phyloP scores from a whole-genome alignment of 2,797 vertebrate species.

The Pelobates cultripes region DNA sequence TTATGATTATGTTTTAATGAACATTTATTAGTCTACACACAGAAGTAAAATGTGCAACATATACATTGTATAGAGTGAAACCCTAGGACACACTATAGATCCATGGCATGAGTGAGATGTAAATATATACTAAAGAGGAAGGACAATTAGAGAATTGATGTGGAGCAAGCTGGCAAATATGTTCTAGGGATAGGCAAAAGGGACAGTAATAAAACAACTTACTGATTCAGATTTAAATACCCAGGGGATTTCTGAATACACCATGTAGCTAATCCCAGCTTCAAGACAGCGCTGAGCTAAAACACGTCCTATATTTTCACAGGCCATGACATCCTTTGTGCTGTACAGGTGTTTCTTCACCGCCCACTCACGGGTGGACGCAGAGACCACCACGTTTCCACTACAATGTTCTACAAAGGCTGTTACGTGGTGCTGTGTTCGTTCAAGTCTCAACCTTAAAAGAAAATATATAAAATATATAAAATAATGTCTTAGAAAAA shows the following conservation, averaged over 20 bases:
- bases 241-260: conserved; percentile 85
- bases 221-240: conserved; percentile 66
- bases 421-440: conserved; percentile 79
- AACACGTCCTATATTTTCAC: conserved; percentile 85
- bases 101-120: no score
- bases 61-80: no score
- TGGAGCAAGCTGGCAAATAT: no score
- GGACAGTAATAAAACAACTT: conserved; percentile 48
- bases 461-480: not conserved
- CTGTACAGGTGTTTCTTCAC: conserved; percentile 84
- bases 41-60: not conserved
- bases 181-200: no score
- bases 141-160: no score
- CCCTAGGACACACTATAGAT: no score
- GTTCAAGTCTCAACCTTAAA: conserved; percentile 80
- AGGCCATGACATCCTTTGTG: conserved; percentile 79
- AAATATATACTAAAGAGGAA: no score
- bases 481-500: not conserved
- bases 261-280: conserved; percentile 88
- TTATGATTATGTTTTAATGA: not conserved
- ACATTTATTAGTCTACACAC: conserved; percentile 10
- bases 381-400: conserved; percentile 81
- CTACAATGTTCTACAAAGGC: conserved; percentile 79
- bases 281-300: conserved; percentile 86
- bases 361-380: conserved; percentile 92